Evolutionary conservation across 2,888 invertebrate genomes (phyloP).

Genomic region (Synanthedon tipuliformis): DNA sequence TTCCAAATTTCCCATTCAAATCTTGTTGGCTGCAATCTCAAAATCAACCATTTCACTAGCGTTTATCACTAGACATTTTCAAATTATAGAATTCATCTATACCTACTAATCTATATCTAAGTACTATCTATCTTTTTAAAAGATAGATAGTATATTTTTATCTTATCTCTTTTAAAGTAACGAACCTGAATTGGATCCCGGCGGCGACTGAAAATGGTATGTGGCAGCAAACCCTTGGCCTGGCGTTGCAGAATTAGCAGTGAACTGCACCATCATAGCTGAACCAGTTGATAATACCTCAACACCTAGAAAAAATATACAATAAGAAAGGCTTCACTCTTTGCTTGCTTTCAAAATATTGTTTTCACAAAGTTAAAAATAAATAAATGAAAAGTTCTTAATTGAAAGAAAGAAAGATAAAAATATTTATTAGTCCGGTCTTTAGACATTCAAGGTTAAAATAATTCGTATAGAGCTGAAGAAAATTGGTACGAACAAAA

Average conservation of each 20-base stretch:
- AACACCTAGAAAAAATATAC: constrained; percentile 54
- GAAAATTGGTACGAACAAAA: too few species aligned
- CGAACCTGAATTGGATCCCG: constrained; percentile 59
- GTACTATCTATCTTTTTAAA: too few species aligned
- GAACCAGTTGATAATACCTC: constrained; percentile 87
- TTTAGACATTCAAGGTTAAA: too few species aligned
- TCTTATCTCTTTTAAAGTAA: too few species aligned
- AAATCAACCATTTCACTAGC: constrained; percentile 15
- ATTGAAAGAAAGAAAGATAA: too few species aligned
- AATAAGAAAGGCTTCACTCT: background rate
- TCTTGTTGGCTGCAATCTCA: constrained; percentile 36
- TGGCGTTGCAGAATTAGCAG: constrained; percentile 83
- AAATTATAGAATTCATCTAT: too few species aligned
- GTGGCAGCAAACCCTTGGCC: constrained; percentile 84
- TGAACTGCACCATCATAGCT: constrained; percentile 85
- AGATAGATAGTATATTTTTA: too few species aligned
- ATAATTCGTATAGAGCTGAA: too few species aligned
- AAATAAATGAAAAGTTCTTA: background rate
- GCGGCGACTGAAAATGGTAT: constrained; percentile 77
- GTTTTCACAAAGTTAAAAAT: background rate
- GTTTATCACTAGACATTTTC: constrained; percentile 15
- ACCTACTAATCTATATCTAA: too few species aligned
- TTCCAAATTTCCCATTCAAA: constrained; percentile 45
- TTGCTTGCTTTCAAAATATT: background rate
- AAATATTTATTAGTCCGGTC: too few species aligned